Conservation (phyloP, 2,888 invertebrate genomes). For the Heliconius charithonia region DNA sequence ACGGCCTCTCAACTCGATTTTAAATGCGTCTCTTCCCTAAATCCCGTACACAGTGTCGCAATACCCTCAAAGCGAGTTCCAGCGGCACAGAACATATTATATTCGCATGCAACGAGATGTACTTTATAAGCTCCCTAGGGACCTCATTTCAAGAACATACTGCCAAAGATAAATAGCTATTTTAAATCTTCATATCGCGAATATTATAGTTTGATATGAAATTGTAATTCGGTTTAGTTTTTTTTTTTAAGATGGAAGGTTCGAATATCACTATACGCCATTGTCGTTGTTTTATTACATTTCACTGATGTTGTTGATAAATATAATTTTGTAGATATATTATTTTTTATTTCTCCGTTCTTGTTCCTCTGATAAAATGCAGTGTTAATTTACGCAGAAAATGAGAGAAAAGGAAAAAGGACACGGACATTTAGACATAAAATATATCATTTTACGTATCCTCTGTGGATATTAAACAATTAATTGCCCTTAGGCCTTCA, state of each 20-base stretch:
- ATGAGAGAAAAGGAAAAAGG: background rate
- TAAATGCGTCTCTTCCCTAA: background rate
- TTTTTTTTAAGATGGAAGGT: background rate
- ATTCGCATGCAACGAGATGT: constrained; percentile 24
- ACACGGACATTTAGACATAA: background rate
- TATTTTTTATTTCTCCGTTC: too few relatives aligned
- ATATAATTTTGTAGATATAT: too few relatives aligned
- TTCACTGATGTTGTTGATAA: too few relatives aligned
- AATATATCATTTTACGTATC: background rate
- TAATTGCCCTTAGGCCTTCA: background rate
- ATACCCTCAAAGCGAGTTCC: background rate
- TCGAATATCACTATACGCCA: too few relatives aligned
- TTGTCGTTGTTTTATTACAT: too few relatives aligned
- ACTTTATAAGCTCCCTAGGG: constrained; percentile 10
- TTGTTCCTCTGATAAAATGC: too few relatives aligned
- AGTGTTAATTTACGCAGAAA: too few relatives aligned
- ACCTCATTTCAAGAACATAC: constrained; percentile 18
- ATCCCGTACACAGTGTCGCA: background rate
- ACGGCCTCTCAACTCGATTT: too few relatives aligned
- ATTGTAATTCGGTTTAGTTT: background rate
- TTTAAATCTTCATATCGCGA: background rate
- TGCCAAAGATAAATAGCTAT: constrained; percentile 2
- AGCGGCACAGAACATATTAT: constrained; percentile 11
- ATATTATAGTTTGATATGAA: constrained; percentile 10
- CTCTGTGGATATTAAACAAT: background rate